These are phyloP conservation scores for Miniopterus natalensis DNA, from an alignment of 2,113 vertebrate species.

Conservation along the genomic window DNA sequence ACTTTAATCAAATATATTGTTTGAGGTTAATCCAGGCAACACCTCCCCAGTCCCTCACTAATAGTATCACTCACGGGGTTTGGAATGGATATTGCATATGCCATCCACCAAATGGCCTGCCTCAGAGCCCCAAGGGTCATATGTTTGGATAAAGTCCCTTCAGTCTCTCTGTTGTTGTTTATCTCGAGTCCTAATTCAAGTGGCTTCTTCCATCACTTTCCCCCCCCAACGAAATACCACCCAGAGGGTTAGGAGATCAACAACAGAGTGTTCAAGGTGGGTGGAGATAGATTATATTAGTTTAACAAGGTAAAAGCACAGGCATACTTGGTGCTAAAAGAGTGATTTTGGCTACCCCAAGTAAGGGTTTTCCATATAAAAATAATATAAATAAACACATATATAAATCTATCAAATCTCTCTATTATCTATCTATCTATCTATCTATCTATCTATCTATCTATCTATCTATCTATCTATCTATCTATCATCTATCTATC, in stretches of 20 bases:
- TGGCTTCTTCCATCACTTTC: conserved; percentile 42
- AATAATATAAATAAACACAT: background rate
- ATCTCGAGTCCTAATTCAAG: conserved; percentile 71
- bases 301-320: conserved; percentile 46
- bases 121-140: conserved; percentile 55
- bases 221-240: conserved; percentile 65
- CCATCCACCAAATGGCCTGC: conserved; percentile 80
- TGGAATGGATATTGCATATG: conserved; percentile 75
- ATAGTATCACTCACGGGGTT: conserved; percentile 34
- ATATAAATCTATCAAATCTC: background rate
- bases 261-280: background rate
- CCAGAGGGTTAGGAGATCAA: conserved; percentile 66
- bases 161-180: conserved; percentile 78
- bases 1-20: conserved; percentile 49
- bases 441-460: background rate
- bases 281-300: background rate
- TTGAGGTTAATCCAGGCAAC: background rate
- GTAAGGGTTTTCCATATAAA: conserved; percentile 28
- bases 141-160: conserved; percentile 78
- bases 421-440: background rate
- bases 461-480: background rate
- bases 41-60: background rate
- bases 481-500: background rate
- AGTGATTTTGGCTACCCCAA: background rate
- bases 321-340: background rate